Evolutionary conservation across 2,113 vertebrate species (phyloP), one percentile per base, ranked within the genome.

Genomic region (Casuarius casuarius): DNA sequence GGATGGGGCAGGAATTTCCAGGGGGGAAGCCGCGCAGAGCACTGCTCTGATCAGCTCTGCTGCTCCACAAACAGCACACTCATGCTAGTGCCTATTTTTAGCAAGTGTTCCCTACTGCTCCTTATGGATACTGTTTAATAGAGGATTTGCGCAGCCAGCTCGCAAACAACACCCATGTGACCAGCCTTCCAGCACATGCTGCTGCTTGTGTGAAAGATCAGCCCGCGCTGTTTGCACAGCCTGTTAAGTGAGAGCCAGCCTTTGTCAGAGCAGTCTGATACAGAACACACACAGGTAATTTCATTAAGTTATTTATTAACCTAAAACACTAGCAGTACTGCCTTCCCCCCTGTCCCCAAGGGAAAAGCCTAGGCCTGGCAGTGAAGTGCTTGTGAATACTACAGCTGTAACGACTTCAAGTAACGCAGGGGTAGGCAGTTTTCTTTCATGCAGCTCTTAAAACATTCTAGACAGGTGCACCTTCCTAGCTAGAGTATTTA

Each of bases 271-370:
- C 6, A 3, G 22, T 58, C 62, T 15, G 40, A 8, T 28, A 54
- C 5, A 67, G 74, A 75, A 65, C 5, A n/a, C n/a, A 81, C 35
- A 44, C 4, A 18, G 7, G 6, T 1, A 12, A 1, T 26, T 42
- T 73, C 3, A 21, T 86, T 20, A 93, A 94, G 18, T 94, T 90
- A 72, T 94, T 97, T 96, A 96, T 97, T 96, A 75, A 86, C 19
- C 7, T 29, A 49, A 87, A 88, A 9, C 25, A 33, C 66, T 8
- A 58, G 38, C 80, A 54, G 48, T 7, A 16, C 51, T 8, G 1
- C n/a, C 15, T 48, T 65, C 22, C 22, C 33, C 2, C 2, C n/a
- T 17, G 4, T 12, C 61, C 20, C 17, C 3, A 10, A 13, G 38
- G 70, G 66, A 58, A 68, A 54, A 72, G 44, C 42, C 59, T 61